Evolutionary conservation across 2,888 invertebrate species (phyloP).

Genomic region (Erebia epiphron): DNA sequence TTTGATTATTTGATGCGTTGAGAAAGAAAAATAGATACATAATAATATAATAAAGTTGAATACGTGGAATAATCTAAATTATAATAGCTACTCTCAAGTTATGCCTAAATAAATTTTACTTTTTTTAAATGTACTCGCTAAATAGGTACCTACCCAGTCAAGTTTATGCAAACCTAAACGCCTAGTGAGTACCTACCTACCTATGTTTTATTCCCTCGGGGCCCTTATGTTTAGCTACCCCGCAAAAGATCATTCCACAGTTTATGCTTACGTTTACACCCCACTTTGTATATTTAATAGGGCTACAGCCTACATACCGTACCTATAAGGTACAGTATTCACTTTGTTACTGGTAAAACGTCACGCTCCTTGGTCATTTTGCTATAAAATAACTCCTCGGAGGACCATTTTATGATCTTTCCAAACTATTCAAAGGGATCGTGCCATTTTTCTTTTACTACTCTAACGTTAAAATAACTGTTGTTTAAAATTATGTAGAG

Average conservation of each 20-base stretch:
- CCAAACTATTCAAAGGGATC: no score
- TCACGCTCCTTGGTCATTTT: neutral
- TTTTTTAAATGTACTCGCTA: neutral
- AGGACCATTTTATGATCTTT: no score
- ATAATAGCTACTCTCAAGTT: no score
- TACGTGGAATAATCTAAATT: no score
- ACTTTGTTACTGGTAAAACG: neutral
- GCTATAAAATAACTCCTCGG: no score
- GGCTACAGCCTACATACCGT: neutral
- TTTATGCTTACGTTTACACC: constrained; percentile 11
- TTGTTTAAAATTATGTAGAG: no score
- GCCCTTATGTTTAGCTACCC: constrained; percentile 5
- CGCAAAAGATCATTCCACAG: constrained; percentile 11
- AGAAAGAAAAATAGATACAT: no score
- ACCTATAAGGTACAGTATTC: neutral
- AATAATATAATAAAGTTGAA: no score
- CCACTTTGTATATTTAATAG: constrained; percentile 4
- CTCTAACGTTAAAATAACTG: no score
- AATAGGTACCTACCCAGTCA: neutral
- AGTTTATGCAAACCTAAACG: neutral
- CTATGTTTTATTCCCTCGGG: neutral
- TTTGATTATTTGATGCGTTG: no score
- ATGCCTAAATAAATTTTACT: no score
- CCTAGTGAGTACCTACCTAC: neutral
- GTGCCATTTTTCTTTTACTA: no score